Conservation (phyloP, 2,797 vertebrate genomes). For the Poliocrania exsul region DNA sequence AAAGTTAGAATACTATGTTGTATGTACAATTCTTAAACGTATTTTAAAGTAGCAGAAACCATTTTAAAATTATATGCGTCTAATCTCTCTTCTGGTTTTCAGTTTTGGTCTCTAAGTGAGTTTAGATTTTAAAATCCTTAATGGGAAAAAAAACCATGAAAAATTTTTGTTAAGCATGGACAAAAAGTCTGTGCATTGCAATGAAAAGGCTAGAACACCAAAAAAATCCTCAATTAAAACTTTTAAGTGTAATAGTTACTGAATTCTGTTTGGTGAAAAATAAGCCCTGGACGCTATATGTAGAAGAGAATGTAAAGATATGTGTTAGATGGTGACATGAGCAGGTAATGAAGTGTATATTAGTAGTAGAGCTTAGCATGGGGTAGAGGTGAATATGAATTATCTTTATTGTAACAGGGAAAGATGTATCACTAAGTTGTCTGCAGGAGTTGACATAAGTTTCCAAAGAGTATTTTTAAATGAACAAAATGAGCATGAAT, state of each 20-base stretch:
- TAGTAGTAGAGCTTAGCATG: constrained; percentile 79
- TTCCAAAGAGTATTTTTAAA: constrained; percentile 92
- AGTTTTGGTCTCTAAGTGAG: constrained; percentile 21
- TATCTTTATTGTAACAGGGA: constrained; percentile 77
- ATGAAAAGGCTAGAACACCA: constrained; percentile 47
- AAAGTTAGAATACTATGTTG: neutral
- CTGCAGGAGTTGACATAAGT: constrained; percentile 78
- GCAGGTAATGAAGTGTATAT: constrained; percentile 79
- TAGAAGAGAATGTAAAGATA: constrained; percentile 77
- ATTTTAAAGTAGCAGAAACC: constrained; percentile 49
- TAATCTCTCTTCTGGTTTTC: constrained; percentile 43
- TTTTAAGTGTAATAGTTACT: neutral
- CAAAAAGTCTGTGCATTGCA: neutral
- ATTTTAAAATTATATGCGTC: neutral
- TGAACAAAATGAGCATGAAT: constrained; percentile 81
- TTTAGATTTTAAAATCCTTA: constrained; percentile 22
- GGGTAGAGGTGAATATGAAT: constrained; percentile 77
- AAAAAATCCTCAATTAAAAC: constrained; percentile 18
- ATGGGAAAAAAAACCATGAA: neutral
- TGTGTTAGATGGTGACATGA: constrained; percentile 82
- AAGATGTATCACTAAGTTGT: constrained; percentile 75
- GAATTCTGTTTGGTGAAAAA: constrained; percentile 59
- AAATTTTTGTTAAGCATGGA: neutral
- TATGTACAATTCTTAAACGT: neutral
- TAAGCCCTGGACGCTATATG: constrained; percentile 65